Conservation (phyloP, 2,888 invertebrate genomes). For the Anorthoa munda region DNA sequence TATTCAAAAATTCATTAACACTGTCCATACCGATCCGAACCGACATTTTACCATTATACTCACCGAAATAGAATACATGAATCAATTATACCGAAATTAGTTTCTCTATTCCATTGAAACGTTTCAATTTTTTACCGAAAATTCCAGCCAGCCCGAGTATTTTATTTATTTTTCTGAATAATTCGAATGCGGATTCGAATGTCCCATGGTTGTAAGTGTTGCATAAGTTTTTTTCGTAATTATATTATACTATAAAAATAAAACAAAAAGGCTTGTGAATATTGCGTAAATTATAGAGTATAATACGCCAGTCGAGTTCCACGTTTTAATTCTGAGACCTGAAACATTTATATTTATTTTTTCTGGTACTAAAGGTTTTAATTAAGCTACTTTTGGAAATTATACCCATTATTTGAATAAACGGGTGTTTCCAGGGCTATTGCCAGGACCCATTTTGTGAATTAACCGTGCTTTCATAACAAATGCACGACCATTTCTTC, state of each 20-base stretch:
- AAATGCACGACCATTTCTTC: conserved; percentile 18
- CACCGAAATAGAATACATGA: conserved; percentile 71
- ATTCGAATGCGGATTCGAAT: conserved; percentile 25
- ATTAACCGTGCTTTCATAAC: not conserved
- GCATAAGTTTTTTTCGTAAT: conserved; percentile 50
- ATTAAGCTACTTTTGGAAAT: conserved; percentile 23
- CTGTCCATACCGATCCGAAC: conserved; percentile 83
- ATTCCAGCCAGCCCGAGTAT: conserved; percentile 2
- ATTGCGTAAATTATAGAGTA: conserved; percentile 76
- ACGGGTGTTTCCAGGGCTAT: conserved; percentile 35
- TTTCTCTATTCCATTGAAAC: conserved; percentile 25
- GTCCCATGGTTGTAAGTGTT: conserved; percentile 45
- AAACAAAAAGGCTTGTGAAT: conserved; percentile 84
- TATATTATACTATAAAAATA: conserved; percentile 61
- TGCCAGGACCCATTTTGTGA: conserved; percentile 28
- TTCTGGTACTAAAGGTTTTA: conserved; percentile 10
- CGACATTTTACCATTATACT: conserved; percentile 71
- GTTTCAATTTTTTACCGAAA: conserved; percentile 31
- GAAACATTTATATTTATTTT: conserved; percentile 17
- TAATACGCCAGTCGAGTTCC: conserved; percentile 46
- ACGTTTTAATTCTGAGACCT: conserved; percentile 7
- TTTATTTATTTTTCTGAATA: conserved; percentile 14
- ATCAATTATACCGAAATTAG: conserved; percentile 62
- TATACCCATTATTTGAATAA: conserved; percentile 41
- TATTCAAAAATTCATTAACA: conserved; percentile 88